These are phyloP conservation scores for Diloba caeruleocephala DNA, from an alignment of 2,888 invertebrate species.

Conservation along the genomic window DNA sequence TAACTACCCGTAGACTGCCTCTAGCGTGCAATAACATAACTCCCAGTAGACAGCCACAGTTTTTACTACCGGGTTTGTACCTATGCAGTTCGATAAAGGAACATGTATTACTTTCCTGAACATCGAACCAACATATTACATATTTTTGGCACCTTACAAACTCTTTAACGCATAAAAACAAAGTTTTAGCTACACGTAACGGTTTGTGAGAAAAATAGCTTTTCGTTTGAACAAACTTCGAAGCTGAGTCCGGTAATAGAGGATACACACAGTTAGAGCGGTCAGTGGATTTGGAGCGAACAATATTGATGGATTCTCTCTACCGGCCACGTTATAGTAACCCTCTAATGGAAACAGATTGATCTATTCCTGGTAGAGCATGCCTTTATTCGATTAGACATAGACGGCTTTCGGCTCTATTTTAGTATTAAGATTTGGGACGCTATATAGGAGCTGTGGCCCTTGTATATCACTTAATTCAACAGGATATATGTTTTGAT, in stretches of 20 bases:
- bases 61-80: too few relatives aligned
- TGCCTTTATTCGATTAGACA: slow-evolving; percentile 53
- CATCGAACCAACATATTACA: slow-evolving; percentile 11
- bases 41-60: too few relatives aligned
- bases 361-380: slow-evolving; percentile 53
- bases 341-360: slow-evolving; percentile 61
- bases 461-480: slow-evolving; percentile 18
- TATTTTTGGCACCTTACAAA: slow-evolving; percentile 26
- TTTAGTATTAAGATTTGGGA: slow-evolving; percentile 47
- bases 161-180: slow-evolving; percentile 32
- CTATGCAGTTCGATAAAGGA: too few relatives aligned
- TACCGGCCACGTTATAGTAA: slow-evolving; percentile 51
- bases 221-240: slow-evolving; percentile 25
- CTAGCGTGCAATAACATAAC: too few relatives aligned
- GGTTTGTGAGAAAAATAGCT: slow-evolving; percentile 31
- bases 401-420: slow-evolving; percentile 45
- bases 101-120: neutral
- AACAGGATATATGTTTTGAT: slow-evolving; percentile 20
- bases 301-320: slow-evolving; percentile 60
- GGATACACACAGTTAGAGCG: slow-evolving; percentile 33
- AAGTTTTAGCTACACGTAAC: slow-evolving; percentile 36
- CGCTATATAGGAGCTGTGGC: slow-evolving; percentile 6
- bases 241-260: slow-evolving; percentile 35
- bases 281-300: slow-evolving; percentile 46
- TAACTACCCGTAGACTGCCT: too few relatives aligned